Evolutionary conservation across 2,113 vertebrate genomes (phyloP).

Genomic region (Aphelocoma coerulescens): DNA sequence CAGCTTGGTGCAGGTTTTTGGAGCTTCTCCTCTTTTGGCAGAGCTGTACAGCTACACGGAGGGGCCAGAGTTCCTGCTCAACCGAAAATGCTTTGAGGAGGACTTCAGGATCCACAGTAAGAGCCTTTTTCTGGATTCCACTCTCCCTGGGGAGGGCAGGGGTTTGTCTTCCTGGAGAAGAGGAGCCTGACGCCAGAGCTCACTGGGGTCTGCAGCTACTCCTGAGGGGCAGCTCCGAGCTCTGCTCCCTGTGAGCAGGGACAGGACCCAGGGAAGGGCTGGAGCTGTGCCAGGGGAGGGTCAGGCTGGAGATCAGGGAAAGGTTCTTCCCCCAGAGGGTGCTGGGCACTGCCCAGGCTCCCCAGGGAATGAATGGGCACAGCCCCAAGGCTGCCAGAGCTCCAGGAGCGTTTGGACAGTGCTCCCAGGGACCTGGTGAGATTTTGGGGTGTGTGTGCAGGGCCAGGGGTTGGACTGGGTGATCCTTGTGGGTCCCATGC

Average conservation of each 20-base stretch:
- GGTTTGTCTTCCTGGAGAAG: background rate
- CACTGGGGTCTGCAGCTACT: background rate
- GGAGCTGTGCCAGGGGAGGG: accelerated
- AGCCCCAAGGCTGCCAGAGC: background rate
- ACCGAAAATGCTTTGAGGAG: conserved; percentile 95
- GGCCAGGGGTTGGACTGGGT: accelerated
- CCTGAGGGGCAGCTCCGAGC: accelerated
- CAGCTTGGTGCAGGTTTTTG: background rate
- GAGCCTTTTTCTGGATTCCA: background rate
- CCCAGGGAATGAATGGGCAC: background rate
- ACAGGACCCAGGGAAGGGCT: accelerated
- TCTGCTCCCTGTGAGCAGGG: background rate
- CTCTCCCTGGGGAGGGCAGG: background rate
- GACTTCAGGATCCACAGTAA: conserved; percentile 90
- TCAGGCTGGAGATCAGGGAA: accelerated
- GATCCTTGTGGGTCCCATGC: accelerated
- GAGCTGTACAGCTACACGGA: conserved; percentile 98
- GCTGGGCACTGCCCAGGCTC: background rate
- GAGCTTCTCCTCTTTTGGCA: conserved; percentile 42
- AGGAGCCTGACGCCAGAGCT: background rate
- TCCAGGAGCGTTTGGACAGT: accelerated
- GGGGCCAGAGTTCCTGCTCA: conserved; percentile 91
- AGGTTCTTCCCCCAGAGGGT: background rate
- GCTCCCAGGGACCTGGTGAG: accelerated
- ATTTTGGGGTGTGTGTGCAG: background rate